Percentiles rank a stretch among this genome's conserved stretches.
phyloP scores from a whole-genome alignment of 92 coral and sea anemone species.

The Phenganax subtilis region DNA sequence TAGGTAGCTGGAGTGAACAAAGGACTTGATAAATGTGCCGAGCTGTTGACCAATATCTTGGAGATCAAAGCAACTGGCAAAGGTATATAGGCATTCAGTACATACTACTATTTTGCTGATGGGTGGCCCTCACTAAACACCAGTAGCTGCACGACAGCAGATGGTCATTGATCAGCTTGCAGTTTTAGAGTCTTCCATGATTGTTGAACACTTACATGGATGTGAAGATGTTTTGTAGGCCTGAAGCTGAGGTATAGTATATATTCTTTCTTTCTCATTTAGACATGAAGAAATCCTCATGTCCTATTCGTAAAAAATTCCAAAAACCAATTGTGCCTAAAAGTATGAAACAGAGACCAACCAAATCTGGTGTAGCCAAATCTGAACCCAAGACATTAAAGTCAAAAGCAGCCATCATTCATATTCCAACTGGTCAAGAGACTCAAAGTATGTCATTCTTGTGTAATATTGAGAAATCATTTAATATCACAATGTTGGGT shows the following conservation, averaged over 20 bases:
- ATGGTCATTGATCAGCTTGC: background rate
- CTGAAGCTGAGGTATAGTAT: background rate
- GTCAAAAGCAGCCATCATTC: background rate
- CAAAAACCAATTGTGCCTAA: background rate
- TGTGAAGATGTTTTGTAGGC: too few relatives aligned
- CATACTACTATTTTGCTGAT: too few relatives aligned
- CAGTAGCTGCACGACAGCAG: too few relatives aligned
- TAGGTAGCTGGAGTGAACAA: constrained; percentile 72
- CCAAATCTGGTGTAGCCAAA: background rate
- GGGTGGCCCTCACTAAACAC: too few relatives aligned
- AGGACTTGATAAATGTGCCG: constrained; percentile 92
- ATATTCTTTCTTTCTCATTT: background rate
- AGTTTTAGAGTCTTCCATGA: background rate
- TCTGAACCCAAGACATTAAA: background rate
- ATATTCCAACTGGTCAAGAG: constrained; percentile 13
- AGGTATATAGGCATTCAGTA: too few relatives aligned
- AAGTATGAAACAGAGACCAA: background rate
- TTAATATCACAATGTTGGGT: too few relatives aligned
- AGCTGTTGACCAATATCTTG: constrained; percentile 76
- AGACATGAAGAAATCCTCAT: constrained; percentile 5
- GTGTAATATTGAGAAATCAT: background rate
- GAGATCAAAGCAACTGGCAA: constrained; percentile 48
- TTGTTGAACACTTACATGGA: too few relatives aligned
- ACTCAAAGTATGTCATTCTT: constrained; percentile 8
- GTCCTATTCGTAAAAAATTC: background rate